Conservation (phyloP, 2,113 vertebrate species). For the Crypturellus undulatus region DNA sequence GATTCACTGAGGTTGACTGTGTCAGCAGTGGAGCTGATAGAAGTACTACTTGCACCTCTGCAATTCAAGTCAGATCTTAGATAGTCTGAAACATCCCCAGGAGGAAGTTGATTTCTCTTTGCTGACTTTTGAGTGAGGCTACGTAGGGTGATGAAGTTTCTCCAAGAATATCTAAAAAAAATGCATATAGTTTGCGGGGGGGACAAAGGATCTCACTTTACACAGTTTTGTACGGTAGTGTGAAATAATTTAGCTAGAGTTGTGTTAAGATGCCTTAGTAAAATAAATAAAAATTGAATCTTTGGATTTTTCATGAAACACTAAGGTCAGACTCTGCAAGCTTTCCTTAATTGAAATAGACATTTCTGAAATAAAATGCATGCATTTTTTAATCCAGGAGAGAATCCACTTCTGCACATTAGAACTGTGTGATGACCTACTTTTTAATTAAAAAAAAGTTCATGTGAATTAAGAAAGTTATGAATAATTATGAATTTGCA, state of each 20-base stretch:
- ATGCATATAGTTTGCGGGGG: rapidly evolving
- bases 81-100: background rate
- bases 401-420: background rate
- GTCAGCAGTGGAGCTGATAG: background rate
- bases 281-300: background rate
- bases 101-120: background rate
- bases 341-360: background rate
- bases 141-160: background rate
- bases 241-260: background rate
- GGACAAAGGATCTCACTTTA: background rate
- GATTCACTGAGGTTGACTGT: background rate
- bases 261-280: background rate
- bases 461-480: background rate
- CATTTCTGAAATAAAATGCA: background rate
- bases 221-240: background rate
- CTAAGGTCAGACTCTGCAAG: background rate
- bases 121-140: rapidly evolving
- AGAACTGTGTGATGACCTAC: background rate
- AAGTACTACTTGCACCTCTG: background rate
- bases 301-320: background rate
- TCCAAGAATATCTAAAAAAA: background rate
- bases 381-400: background rate
- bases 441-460: background rate
- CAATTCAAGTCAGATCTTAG: background rate
- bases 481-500: constrained; percentile 14